Evolutionary conservation across 2,888 invertebrate species (phyloP).

Genomic region (Lacanobia oleracea): DNA sequence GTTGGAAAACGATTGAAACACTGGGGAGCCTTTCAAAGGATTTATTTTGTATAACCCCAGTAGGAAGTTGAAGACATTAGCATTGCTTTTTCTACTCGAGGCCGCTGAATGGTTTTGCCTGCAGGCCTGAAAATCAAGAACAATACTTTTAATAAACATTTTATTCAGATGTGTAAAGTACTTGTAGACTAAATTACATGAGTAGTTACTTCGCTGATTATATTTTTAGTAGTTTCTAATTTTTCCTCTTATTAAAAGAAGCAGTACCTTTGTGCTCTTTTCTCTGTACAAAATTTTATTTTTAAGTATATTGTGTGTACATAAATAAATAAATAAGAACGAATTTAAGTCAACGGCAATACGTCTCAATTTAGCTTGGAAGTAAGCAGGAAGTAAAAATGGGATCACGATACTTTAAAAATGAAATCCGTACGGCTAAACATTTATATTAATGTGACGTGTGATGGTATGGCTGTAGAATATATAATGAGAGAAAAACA

Average conservation of each 20-base stretch:
- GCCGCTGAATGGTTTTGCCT: not conserved
- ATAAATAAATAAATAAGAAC: too few species aligned
- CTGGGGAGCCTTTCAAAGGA: conserved; percentile 78
- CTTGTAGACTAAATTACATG: too few species aligned
- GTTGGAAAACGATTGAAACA: conserved; percentile 78
- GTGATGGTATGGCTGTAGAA: conserved; percentile 47
- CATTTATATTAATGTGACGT: conserved; percentile 57
- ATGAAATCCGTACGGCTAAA: conserved; percentile 46
- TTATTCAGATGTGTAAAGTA: too few species aligned
- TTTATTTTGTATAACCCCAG: conserved; percentile 82
- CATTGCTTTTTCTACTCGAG: conserved; percentile 34
- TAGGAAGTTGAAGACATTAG: conserved; percentile 76
- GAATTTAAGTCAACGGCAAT: not conserved
- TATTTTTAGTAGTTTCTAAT: not conserved
- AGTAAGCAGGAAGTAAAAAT: conserved; percentile 52
- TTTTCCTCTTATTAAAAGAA: not conserved
- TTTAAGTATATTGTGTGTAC: too few species aligned
- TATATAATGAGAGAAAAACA: conserved; percentile 67
- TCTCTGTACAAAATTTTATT: too few species aligned
- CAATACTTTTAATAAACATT: not conserved
- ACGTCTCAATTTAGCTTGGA: conserved; percentile 1
- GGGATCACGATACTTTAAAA: conserved; percentile 44
- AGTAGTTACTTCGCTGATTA: not conserved
- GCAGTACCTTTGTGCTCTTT: too few species aligned
- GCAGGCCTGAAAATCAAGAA: conserved; percentile 43